phyloP scores from a whole-genome alignment of 1,140 invertebrate genomes.

The Cephus cinctus region DNA sequence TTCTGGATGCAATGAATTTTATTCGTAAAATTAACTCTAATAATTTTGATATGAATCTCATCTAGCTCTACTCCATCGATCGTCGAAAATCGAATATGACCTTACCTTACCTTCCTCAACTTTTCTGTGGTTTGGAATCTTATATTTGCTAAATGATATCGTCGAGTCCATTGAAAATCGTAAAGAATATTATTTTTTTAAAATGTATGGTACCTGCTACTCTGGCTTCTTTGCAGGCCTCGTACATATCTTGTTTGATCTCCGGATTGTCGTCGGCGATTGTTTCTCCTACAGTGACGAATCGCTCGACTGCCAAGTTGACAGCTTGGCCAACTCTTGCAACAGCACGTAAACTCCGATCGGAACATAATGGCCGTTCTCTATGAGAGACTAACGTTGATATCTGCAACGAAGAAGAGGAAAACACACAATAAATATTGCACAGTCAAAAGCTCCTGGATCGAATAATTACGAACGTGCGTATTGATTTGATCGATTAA shows the following conservation, averaged over 20 bases:
- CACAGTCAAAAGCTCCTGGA: neutral
- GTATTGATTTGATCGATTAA: too few relatives aligned
- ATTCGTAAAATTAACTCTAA: too few relatives aligned
- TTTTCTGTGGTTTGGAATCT: too few relatives aligned
- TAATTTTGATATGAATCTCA: too few relatives aligned
- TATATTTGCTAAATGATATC: too few relatives aligned
- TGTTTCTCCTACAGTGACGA: conserved; percentile 96
- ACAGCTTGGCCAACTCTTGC: conserved; percentile 93
- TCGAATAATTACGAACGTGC: too few relatives aligned
- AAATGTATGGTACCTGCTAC: conserved; percentile 73
- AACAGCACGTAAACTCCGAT: conserved; percentile 70
- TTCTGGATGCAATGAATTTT: too few relatives aligned
- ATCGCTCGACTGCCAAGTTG: conserved; percentile 93
- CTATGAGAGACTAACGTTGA: conserved; percentile 79
- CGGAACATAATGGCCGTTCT: conserved; percentile 54
- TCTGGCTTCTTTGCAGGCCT: conserved; percentile 94
- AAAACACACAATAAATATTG: too few relatives aligned
- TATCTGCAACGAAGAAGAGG: conserved; percentile 73
- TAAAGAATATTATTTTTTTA: conserved; percentile 15
- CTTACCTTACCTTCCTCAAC: too few relatives aligned
- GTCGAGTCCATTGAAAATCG: too few relatives aligned
- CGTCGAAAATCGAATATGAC: too few relatives aligned
- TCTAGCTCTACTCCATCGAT: too few relatives aligned
- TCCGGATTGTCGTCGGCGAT: conserved; percentile 98
- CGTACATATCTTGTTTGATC: conserved; percentile 95